phyloP scores from a whole-genome alignment of 2,888 invertebrate species.

The Meteorus cinctellus region DNA sequence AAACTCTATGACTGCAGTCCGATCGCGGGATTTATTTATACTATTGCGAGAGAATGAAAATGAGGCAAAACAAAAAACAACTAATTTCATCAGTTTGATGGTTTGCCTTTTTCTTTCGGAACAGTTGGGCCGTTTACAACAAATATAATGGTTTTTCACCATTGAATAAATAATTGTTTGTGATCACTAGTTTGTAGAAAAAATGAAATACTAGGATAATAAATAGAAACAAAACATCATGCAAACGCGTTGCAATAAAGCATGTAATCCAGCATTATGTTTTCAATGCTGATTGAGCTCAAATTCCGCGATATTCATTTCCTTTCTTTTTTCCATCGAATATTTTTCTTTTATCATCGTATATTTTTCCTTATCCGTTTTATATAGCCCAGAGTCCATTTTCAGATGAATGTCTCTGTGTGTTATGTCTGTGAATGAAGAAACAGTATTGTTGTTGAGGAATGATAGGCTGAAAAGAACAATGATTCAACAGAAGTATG shows the following conservation, averaged over 20 bases:
- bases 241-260: neutral
- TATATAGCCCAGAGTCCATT: neutral
- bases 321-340: neutral
- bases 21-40: constrained; percentile 3
- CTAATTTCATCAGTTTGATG: neutral
- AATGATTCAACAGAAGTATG: constrained; percentile 20
- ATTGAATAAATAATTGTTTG: neutral
- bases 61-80: neutral
- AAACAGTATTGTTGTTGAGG: neutral
- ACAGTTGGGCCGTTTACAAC: neutral
- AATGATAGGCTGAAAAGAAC: neutral
- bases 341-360: constrained; percentile 12
- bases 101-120: neutral
- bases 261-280: neutral
- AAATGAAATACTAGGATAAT: neutral
- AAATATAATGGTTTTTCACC: neutral
- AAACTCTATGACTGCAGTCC: neutral
- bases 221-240: neutral
- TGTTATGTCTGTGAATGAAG: constrained; percentile 2
- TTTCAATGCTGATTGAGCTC: neutral
- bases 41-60: neutral
- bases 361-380: constrained; percentile 7
- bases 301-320: constrained; percentile 13
- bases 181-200: neutral
- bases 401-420: neutral